These are phyloP conservation scores for Ceramica pisi DNA, from an alignment of 2,888 invertebrate species.

Conservation along the genomic window DNA sequence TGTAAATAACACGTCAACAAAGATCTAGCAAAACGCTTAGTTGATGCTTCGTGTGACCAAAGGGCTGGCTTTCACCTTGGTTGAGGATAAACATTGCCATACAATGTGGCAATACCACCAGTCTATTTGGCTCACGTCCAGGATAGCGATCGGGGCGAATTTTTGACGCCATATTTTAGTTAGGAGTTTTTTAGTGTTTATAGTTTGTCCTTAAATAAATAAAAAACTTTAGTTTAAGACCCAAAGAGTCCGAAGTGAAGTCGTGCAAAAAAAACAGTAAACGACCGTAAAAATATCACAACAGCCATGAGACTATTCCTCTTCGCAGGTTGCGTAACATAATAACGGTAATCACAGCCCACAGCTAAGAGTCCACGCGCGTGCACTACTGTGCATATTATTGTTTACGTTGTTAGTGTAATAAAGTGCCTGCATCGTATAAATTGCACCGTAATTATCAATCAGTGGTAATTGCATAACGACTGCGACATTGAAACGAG, in stretches of 20 bases:
- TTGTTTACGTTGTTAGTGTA: slow-evolving; percentile 45
- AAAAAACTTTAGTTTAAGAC: too few species aligned
- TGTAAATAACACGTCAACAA: too few species aligned
- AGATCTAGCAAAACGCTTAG: too few species aligned
- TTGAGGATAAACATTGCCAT: too few species aligned
- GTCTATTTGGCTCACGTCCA: too few species aligned
- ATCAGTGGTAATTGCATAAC: slow-evolving; percentile 50
- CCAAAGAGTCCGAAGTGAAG: not conserved
- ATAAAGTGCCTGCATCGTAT: slow-evolving; percentile 48
- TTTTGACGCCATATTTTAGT: too few species aligned
- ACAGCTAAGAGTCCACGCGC: not conserved
- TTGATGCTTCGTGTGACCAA: too few species aligned
- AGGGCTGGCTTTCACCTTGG: too few species aligned
- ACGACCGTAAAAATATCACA: not conserved
- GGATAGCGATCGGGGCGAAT: too few species aligned
- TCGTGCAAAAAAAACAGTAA: not conserved
- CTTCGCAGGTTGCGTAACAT: not conserved
- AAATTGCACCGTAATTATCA: slow-evolving; percentile 59
- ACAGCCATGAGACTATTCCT: not conserved
- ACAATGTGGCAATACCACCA: too few species aligned
- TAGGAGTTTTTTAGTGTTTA: too few species aligned
- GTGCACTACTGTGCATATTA: slow-evolving; percentile 22
- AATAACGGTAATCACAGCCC: slow-evolving; percentile 16
- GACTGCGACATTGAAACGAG: slow-evolving; percentile 58
- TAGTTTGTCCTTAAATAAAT: too few species aligned